A percentile compares a stretch with the other conserved stretches of the same genome.
phyloP scores from a whole-genome alignment of 2,113 vertebrate genomes.

The cat (Felis catus) region F.catus_Fca126_mat1.0 CM031412.1:16140501-16141000 shows the following conservation, averaged over 20 bases:
- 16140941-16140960: not conserved
- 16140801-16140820: not conserved
- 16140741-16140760: not conserved
- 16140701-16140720: not conserved
- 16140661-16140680: not conserved
- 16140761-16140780: not conserved
- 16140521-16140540: not conserved
- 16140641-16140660: not conserved
- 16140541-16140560: not conserved
- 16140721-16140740: not conserved
- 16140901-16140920: not conserved
- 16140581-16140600: not conserved
- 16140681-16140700: not conserved
- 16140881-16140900: not conserved
- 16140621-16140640: not conserved
- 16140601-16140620: not conserved
- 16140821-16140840: not conserved
- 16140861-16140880: not conserved
- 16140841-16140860: not conserved
- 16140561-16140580: conserved; percentile 45
- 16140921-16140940: not conserved
- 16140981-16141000: not conserved
- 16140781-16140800: not conserved
- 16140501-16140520: not conserved
- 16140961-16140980: not conserved